Conservation (phyloP, 2,888 invertebrate species). For the Heliconius ismenius region DNA sequence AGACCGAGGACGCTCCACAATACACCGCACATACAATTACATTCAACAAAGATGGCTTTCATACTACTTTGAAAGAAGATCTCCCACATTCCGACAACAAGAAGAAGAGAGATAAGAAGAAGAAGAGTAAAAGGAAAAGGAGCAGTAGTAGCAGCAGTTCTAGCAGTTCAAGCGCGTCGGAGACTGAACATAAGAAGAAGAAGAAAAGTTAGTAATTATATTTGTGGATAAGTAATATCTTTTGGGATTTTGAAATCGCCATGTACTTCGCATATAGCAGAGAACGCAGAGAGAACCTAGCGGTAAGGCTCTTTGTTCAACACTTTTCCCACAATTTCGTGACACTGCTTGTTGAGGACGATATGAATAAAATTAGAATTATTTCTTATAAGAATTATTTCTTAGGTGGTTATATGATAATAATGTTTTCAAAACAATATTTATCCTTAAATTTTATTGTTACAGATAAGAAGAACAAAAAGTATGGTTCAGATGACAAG, state of each 20-base stretch:
- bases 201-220: conserved; percentile 70
- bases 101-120: conserved; percentile 83
- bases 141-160: conserved; percentile 61
- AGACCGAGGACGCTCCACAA: conserved; percentile 61
- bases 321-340: no score
- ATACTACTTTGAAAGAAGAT: conserved; percentile 62
- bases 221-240: not conserved
- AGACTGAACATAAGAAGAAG: conserved; percentile 78
- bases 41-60: conserved; percentile 76
- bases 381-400: no score
- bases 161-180: conserved; percentile 57
- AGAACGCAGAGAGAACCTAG: not conserved
- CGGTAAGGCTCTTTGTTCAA: no score
- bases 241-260: not conserved
- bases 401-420: not conserved
- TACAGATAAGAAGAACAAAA: conserved; percentile 55
- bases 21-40: conserved; percentile 76
- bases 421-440: not conserved
- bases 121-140: conserved; percentile 61
- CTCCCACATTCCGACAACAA: conserved; percentile 59
- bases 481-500: conserved; percentile 60
- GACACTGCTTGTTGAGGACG: no score
- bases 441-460: no score
- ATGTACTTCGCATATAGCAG: not conserved
- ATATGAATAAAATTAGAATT: not conserved